Base-by-base conservation (phyloP, 2,888 invertebrate species). In the Trichopoda pennipes region DNA sequence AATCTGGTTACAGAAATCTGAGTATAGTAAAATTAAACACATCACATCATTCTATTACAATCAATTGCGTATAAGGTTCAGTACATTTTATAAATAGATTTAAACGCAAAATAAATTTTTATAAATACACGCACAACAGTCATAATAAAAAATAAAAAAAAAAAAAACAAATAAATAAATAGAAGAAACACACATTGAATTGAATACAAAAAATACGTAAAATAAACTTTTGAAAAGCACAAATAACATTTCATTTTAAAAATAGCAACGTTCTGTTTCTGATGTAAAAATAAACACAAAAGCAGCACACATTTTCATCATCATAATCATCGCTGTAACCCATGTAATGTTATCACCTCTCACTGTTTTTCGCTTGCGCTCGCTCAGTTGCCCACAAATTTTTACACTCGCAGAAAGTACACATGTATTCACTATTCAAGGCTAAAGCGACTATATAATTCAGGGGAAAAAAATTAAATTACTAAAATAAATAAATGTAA, bases 191-290 rank as follows among this genome's bases (percentile, higher is more conserved):
- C 78, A 78, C 60, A 77, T 63, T 77, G 17, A 49, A 61, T 55
- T 63, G n/a, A 66, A 55, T n/a, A 66, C 21, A 28, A 74, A 17
- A 66, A 49, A 53, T n/a, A 44, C 3, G n/a, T 53, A 53, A 56
- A 81, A 81, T 81, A 81, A 77, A 81, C 64, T 81, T 81, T 81
- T 64, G 81, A 78, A 74, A 78, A 81, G 79, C 81, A 70, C 69
- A 82, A 82, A 82, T 78, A 82, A 72, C 69, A 78, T 74, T 78
- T 69, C 19, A 6, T 44, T 74, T 53, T 82, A 82, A 78, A 79
- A 82, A 82, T 82, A 82, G 78, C 68, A 16, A 58, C 64, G 60
- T 58, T 63, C 42, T 64, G 47, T 60, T 75, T 75, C 38, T 68
- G 32, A 61, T 61, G 32, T 68, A 74, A 68, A 80, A 80, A 80